Percentiles rank a stretch among this genome's conserved stretches.
Evolutionary conservation across 2,888 invertebrate species (phyloP).

Genomic region (Phyto melanocephala): DNA sequence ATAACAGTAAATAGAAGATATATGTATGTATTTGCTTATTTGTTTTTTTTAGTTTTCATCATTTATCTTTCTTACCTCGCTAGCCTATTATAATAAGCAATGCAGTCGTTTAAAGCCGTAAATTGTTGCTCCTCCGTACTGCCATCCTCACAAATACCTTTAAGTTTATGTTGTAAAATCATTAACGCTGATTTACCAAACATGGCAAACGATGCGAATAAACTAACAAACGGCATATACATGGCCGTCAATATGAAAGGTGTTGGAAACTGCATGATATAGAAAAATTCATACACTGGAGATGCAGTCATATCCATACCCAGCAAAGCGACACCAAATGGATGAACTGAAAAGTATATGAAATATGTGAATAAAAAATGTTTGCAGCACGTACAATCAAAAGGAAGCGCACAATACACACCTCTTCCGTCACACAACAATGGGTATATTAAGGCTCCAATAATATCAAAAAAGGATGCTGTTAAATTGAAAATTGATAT

Average conservation of each 20-base stretch:
- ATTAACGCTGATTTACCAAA: conserved; percentile 72
- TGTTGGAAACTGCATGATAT: conserved; percentile 70
- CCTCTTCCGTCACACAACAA: conserved; percentile 69
- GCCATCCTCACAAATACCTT: conserved; percentile 60
- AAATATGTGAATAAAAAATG: too few relatives aligned
- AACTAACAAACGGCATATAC: conserved; percentile 75
- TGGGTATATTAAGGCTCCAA: conserved; percentile 70
- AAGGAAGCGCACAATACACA: conserved; percentile 52
- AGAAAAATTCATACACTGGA: conserved; percentile 74
- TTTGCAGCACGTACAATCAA: neutral
- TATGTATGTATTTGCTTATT: too few relatives aligned
- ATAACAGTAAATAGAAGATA: too few relatives aligned
- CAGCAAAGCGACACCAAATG: conserved; percentile 74
- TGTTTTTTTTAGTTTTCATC: too few relatives aligned
- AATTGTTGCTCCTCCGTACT: conserved; percentile 65
- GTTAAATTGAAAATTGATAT: conserved; percentile 73
- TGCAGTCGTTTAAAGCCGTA: conserved; percentile 68
- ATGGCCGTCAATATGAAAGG: conserved; percentile 70
- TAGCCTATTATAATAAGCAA: conserved; percentile 63
- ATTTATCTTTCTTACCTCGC: conserved; percentile 44
- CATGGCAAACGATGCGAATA: conserved; percentile 74
- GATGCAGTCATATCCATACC: conserved; percentile 70
- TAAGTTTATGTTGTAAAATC: conserved; percentile 70
- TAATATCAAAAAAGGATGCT: conserved; percentile 70
- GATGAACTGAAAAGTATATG: conserved; percentile 70